phyloP scores from a whole-genome alignment of 2,888 invertebrate species.

The Kryphioiulus occultus region DNA sequence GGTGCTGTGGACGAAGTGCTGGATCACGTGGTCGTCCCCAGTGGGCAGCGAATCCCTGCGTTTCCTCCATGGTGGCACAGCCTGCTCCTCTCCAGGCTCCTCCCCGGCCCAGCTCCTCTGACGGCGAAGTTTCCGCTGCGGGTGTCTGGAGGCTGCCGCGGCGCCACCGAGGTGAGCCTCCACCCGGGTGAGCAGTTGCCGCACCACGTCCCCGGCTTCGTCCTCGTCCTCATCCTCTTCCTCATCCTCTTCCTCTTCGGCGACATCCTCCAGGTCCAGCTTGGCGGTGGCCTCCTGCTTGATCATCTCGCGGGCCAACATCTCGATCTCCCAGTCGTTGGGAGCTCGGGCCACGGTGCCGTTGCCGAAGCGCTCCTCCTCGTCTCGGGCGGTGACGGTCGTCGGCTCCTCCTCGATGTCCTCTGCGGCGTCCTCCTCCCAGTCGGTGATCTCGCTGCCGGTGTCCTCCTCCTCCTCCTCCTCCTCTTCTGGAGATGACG shows the following conservation, averaged over 20 bases:
- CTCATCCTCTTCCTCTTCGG: conserved; percentile 46
- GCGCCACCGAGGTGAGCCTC: neutral
- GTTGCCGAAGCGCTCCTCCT: conserved; percentile 33
- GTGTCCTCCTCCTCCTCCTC: neutral
- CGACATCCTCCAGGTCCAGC: neutral
- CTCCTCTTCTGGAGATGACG: conserved; percentile 14
- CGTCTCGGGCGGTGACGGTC: conserved; percentile 56
- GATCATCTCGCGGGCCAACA: conserved; percentile 78
- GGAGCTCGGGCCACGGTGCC: neutral
- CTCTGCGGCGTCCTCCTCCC: conserved; percentile 37
- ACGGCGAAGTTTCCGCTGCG: conserved; percentile 33
- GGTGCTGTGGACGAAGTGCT: conserved; percentile 51
- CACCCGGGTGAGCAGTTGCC: neutral
- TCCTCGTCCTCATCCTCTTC: conserved; percentile 42
- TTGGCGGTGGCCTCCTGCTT: conserved; percentile 56
- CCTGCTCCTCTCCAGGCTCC: neutral
- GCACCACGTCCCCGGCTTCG: neutral
- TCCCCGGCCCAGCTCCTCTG: conserved; percentile 48
- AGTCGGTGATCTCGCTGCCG: conserved; percentile 37
- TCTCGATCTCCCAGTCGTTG: conserved; percentile 75
- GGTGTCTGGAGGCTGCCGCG: neutral
- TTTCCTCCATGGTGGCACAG: neutral
- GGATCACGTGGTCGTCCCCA: conserved; percentile 45
- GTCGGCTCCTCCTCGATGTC: conserved; percentile 59
- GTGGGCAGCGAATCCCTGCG: conserved; percentile 47